A percentile compares a stretch with the other conserved stretches of the same genome.
These are phyloP conservation scores for Octomys mimax DNA, from an alignment of 2,797 vertebrate species.

Conservation along the genomic window DNA sequence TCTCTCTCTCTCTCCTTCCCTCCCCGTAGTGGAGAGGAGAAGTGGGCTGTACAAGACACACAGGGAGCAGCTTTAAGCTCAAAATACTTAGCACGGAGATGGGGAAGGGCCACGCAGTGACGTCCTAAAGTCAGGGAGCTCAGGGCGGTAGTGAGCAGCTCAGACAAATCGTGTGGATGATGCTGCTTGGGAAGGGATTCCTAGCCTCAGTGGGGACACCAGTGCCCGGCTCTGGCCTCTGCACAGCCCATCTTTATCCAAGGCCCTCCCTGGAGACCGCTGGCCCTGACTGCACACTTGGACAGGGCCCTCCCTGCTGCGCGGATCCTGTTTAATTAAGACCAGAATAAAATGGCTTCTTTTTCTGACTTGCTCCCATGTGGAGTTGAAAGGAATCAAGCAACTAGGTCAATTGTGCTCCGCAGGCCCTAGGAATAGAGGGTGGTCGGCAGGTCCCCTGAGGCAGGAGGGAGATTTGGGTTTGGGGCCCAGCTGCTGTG, in stretches of 20 bases:
- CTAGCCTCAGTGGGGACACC: neutral
- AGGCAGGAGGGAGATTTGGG: neutral
- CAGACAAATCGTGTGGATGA: neutral
- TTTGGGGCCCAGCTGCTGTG: neutral
- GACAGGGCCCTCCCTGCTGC: neutral
- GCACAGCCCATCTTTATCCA: neutral
- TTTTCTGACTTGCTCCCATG: conserved; percentile 53
- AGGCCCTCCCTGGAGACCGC: neutral
- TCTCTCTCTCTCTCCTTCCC: conserved; percentile 14
- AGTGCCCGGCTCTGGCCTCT: neutral
- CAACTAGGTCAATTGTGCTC: conserved; percentile 58
- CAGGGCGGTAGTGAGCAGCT: neutral
- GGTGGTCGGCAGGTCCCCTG: neutral
- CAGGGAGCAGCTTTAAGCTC: neutral
- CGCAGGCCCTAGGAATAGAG: neutral
- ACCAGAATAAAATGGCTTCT: conserved; percentile 69
- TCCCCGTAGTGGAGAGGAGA: neutral
- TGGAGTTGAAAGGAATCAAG: conserved; percentile 66
- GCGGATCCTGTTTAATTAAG: conserved; percentile 76
- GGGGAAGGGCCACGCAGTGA: neutral
- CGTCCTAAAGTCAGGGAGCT: neutral
- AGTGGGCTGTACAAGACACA: neutral
- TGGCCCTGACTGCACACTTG: neutral
- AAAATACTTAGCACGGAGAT: neutral
- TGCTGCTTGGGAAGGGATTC: neutral